Conservation (phyloP, 2,113 vertebrate species). For the Bos javanicus region DNA sequence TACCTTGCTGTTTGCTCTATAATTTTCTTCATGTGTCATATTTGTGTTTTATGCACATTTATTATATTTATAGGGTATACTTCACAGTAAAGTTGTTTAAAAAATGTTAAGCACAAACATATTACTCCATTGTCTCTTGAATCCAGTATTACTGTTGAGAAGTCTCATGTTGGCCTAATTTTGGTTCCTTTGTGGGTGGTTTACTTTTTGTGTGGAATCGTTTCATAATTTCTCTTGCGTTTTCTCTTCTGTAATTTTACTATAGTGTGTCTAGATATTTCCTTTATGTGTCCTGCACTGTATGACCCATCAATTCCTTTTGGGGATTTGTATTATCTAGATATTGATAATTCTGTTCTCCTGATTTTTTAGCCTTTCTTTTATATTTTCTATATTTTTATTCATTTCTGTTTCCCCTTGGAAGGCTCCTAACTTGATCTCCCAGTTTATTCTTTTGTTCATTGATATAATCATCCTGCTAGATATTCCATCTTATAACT, state of each 20-base stretch:
- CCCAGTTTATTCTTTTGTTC: background rate
- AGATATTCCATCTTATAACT: background rate
- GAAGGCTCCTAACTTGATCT: background rate
- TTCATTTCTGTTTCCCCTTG: background rate
- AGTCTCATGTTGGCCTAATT: background rate
- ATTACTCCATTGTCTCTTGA: background rate
- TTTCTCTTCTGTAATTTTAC: background rate
- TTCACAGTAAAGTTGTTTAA: background rate
- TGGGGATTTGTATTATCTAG: background rate
- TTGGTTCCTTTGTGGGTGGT: background rate
- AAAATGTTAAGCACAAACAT: background rate
- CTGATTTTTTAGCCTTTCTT: background rate
- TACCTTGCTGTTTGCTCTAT: background rate
- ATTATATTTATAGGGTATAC: background rate
- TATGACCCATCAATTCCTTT: background rate
- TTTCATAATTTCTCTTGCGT: background rate
- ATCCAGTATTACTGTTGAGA: background rate
- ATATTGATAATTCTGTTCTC: background rate
- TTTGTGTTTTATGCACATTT: background rate
- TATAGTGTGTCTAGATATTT: background rate
- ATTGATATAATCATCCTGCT: background rate
- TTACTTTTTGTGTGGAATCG: background rate
- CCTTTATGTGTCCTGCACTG: background rate
- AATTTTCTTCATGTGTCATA: background rate
- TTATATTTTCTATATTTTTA: background rate